A percentile compares a stretch with the other conserved stretches of the same genome.
phyloP scores from a whole-genome alignment of 2,888 invertebrate species.

The Trisateles emortualis region DNA sequence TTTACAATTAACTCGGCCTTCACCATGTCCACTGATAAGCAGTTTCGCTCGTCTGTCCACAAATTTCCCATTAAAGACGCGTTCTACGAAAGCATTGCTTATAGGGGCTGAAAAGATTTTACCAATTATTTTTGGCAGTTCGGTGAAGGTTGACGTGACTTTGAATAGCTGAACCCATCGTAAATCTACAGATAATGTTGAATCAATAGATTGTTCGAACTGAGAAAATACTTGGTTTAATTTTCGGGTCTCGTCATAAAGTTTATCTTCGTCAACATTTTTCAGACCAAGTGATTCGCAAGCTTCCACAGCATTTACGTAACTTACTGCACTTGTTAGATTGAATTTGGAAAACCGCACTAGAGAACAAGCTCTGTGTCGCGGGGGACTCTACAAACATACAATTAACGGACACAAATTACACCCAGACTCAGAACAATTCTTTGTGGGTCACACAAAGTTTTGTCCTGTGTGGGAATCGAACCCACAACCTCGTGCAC shows the following conservation, averaged over 20 bases:
- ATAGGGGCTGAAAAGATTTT: not conserved
- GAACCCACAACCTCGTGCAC: no score
- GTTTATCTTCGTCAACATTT: conserved; percentile 20
- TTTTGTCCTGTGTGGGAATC: no score
- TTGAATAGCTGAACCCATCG: not conserved
- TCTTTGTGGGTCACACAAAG: no score
- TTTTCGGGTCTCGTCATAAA: conserved; percentile 18
- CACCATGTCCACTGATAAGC: conserved; percentile 23
- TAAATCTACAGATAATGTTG: not conserved
- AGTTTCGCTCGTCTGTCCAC: conserved; percentile 23
- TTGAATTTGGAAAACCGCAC: conserved; percentile 21
- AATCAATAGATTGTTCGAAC: no score
- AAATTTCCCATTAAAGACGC: conserved; percentile 19
- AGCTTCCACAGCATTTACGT: conserved; percentile 21
- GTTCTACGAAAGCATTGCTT: not conserved
- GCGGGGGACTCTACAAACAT: no score
- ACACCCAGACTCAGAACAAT: no score
- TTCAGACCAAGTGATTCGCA: conserved; percentile 9
- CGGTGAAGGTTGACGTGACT: not conserved
- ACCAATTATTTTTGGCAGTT: not conserved
- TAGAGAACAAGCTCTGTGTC: no score
- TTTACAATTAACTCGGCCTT: conserved; percentile 20
- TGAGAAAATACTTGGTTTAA: conserved; percentile 7
- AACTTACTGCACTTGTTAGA: conserved; percentile 16
- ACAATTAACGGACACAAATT: no score